Base-by-base conservation (phyloP, 2,113 vertebrate species). In the Salvelinus fontinalis region DNA sequence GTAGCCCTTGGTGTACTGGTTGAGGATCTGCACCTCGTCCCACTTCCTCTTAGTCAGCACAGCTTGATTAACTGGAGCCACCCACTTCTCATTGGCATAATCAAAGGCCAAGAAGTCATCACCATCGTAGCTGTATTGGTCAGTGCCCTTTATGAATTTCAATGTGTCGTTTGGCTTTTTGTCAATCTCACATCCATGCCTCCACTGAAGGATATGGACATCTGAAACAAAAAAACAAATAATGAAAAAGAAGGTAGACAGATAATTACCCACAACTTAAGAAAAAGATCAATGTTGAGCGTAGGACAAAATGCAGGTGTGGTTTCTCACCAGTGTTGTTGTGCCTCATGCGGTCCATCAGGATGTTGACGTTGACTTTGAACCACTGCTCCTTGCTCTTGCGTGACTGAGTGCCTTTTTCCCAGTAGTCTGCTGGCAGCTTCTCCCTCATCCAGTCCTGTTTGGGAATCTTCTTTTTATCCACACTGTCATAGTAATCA, bases 381-480 rank as follows among this genome's bases (percentile, higher is more conserved):
- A 92, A 94, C 90, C 91, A 89, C 78, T 89, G 88, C 86, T 92
- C 82, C 27, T 86, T 85, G 81, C 79, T 92, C 70, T 51, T 72
- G 14, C 89, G 83, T 49, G 89, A 88, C 78, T 83, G 51, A 0
- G 91, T 93, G 26, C 91, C 90, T 31, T 86, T 86, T 0, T 75
- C 54, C 89, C 92, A 93, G 85, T 92, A 93, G 0, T 81, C 69
- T 0, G 0, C 0, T 0, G 2, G 0, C 59, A 91, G 75, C 0
- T 1, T 1, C 3, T 87, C 7, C 5, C 0, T 0, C 90, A 94
- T 91, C 93, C 93, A 94, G 0, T 0, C 0, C 59, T 85, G 85
- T 20, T 9, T 80, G 66, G 93, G 84, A 31, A 87, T 48, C 0
- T 89, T 90, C 1, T 0, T 0, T 59, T 60, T 29, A 0, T 0